A percentile compares a stretch with the other conserved stretches of the same genome.
These are phyloP conservation scores for Podotricha telesiphe DNA, from an alignment of 2,888 invertebrate genomes.

Conservation along the genomic window DNA sequence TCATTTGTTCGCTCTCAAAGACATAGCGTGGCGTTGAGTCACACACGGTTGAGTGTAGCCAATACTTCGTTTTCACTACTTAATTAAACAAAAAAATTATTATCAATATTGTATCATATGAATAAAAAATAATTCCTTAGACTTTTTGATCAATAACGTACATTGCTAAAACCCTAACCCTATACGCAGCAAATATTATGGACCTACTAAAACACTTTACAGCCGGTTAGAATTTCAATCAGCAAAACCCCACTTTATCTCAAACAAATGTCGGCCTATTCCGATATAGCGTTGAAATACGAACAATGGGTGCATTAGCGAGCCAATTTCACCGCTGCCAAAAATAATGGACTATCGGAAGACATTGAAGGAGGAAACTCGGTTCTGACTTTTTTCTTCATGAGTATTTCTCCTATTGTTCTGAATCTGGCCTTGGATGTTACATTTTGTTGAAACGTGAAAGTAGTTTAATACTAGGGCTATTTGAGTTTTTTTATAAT, in stretches of 20 bases:
- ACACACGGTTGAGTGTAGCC: no score
- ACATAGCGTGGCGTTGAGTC: no score
- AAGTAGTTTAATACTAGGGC: not conserved
- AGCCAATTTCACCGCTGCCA: conserved; percentile 51
- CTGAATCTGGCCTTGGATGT: conserved; percentile 4
- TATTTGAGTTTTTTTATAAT: not conserved
- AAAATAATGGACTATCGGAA: conserved; percentile 47
- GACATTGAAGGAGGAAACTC: conserved; percentile 38
- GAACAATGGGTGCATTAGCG: conserved; percentile 59
- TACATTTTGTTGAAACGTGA: conserved; percentile 5
- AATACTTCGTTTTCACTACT: no score
- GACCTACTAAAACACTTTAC: conserved; percentile 16
- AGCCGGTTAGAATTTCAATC: conserved; percentile 31
- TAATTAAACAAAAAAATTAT: no score
- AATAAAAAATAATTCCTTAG: no score
- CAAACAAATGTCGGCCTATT: conserved; percentile 49
- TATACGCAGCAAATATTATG: not conserved
- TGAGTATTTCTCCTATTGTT: conserved; percentile 23
- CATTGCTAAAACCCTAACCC: not conserved
- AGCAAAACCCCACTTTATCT: conserved; percentile 39
- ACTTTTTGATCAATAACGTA: no score
- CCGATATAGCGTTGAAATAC: conserved; percentile 48
- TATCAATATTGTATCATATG: no score
- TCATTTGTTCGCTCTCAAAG: no score
- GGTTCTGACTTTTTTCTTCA: conserved; percentile 35